Percentiles rank a stretch among this genome's conserved stretches.
phyloP scores from a whole-genome alignment of 1,140 invertebrate genomes.

The Hyles euphorbiae region DNA sequence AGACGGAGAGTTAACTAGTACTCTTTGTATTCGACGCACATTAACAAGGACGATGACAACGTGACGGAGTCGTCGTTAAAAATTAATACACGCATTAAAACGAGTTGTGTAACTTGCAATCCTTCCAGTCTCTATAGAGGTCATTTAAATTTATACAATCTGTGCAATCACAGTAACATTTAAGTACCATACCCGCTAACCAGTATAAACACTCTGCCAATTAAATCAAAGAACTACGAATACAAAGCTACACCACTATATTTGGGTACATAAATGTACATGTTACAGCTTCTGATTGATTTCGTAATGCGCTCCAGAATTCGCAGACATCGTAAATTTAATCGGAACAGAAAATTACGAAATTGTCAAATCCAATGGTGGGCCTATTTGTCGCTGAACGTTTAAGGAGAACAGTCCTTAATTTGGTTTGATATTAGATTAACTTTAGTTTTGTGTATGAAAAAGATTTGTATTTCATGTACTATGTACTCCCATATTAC shows the following conservation, averaged over 20 bases:
- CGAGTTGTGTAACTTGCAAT: not conserved
- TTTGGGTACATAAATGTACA: too few species aligned
- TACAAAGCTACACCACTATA: too few species aligned
- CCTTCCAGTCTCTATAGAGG: too few species aligned
- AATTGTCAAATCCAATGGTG: not conserved
- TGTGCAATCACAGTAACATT: too few species aligned
- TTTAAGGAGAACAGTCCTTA: not conserved
- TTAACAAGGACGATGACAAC: constrained; percentile 40
- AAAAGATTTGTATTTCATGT: too few species aligned
- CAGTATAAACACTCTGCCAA: too few species aligned
- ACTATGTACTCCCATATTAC: too few species aligned
- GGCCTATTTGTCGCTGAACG: not conserved
- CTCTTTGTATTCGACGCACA: constrained; percentile 51
- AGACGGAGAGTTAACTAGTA: not conserved
- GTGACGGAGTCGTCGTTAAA: constrained; percentile 20
- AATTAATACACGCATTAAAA: constrained; percentile 30
- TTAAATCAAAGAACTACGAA: too few species aligned
- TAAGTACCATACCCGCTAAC: too few species aligned
- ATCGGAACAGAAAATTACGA: not conserved
- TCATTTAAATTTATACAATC: too few species aligned
- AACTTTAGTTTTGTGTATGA: too few species aligned
- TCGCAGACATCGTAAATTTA: constrained; percentile 1
- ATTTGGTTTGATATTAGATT: too few species aligned
- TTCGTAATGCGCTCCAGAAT: not conserved
- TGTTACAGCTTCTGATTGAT: not conserved